A percentile compares a stretch with the other conserved stretches of the same genome.
Evolutionary conservation across 2,888 invertebrate genomes (phyloP).

Genomic region (Cerceris rybyensis): DNA sequence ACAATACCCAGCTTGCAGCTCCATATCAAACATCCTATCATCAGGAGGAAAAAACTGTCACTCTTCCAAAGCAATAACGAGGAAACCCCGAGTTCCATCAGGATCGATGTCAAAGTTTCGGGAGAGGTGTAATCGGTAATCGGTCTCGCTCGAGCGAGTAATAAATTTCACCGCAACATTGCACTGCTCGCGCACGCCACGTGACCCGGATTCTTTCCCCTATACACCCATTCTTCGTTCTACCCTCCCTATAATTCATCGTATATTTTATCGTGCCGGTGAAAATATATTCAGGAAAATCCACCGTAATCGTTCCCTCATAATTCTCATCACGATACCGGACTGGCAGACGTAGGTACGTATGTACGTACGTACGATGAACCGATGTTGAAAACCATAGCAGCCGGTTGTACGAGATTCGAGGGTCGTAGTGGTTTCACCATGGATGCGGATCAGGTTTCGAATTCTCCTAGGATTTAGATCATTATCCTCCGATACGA

Average conservation of each 20-base stretch:
- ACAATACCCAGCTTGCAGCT: conserved; percentile 46
- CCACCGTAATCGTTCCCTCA: conserved; percentile 66
- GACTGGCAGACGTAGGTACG: conserved; percentile 15
- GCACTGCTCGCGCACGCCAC: conserved; percentile 60
- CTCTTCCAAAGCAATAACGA: conserved; percentile 46
- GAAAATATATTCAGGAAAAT: conserved; percentile 70
- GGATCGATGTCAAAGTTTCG: conserved; percentile 50
- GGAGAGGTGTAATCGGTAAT: conserved; percentile 63
- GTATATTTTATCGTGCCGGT: conserved; percentile 67
- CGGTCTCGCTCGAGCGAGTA: conserved; percentile 66
- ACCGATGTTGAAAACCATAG: conserved; percentile 23
- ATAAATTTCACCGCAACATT: conserved; percentile 70
- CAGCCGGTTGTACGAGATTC: conserved; percentile 22
- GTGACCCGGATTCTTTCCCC: conserved; percentile 64
- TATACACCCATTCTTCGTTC: conserved; percentile 44
- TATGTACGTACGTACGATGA: neutral
- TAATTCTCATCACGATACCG: conserved; percentile 65
- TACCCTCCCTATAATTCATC: conserved; percentile 66
- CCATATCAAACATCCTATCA: conserved; percentile 27
- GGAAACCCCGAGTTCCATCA: conserved; percentile 15
- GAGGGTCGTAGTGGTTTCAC: conserved; percentile 28
- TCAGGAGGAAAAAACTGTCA: conserved; percentile 20
- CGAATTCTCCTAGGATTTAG: conserved; percentile 66
- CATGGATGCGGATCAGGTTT: conserved; percentile 59
- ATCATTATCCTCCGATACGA: conserved; percentile 65